These are phyloP conservation scores for Cercopithecus neglectus DNA, from an alignment of 2,797 vertebrate genomes.

Conservation along the genomic window DNA sequence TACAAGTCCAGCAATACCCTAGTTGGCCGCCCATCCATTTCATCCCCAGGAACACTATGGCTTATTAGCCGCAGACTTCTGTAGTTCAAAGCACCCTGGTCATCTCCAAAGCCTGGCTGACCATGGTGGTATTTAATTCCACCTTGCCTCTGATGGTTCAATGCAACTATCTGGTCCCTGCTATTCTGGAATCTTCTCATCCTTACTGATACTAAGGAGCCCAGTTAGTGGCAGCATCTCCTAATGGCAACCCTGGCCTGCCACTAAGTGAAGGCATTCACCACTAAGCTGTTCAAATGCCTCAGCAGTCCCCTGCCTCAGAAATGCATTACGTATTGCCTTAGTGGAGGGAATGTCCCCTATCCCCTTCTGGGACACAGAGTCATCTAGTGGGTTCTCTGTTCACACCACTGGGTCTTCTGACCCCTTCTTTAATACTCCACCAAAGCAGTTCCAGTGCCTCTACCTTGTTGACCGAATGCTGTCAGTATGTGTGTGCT, in stretches of 20 bases:
- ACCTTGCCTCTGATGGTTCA: background rate
- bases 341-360: background rate
- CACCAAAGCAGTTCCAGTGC: background rate
- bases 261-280: background rate
- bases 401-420: too few species aligned
- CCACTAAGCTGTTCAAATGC: background rate
- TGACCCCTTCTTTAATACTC: background rate
- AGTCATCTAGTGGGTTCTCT: background rate
- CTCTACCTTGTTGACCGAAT: background rate
- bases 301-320: too few species aligned
- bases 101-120: background rate
- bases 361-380: background rate
- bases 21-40: rapidly evolving
- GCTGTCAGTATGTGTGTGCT: background rate
- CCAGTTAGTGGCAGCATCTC: background rate
- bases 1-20: background rate
- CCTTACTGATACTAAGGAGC: background rate
- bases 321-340: background rate
- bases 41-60: background rate
- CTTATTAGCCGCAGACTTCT: background rate
- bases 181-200: background rate
- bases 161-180: background rate
- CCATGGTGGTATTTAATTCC: rapidly evolving
- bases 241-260: too few species aligned
- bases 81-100: background rate